Evolutionary conservation across 2,113 vertebrate species (phyloP), one percentile per base, ranked within the genome.

Genomic region (Onychostruthus taczanowskii): DNA sequence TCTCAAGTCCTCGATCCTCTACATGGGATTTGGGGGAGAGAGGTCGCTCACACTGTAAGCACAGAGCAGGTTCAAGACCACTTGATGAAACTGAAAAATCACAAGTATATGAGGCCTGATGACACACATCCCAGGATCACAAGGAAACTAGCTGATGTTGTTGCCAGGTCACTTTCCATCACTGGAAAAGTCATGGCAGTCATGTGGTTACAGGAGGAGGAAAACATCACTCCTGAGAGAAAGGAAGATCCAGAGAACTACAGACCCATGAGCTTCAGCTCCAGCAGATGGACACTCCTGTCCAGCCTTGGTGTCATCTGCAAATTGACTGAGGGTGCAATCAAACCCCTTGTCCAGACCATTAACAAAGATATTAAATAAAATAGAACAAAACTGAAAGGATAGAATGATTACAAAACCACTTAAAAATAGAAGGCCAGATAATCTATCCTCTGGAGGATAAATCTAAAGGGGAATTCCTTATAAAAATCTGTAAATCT

Each of bases 21-120:
- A 0, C 5, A 4, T 17, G 28, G 11, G 23, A 81, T 22, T 4
- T 74, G 23, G 27, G 22, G 37, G 26, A 64, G n/a, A 64, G 33
- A 37, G 18, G 44, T 44, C 27, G 22, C 44, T 50, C 0, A 0
- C 14, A 20, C 31, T 64, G 27, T 6, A 44, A 50, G 18, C 15
- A 58, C 64, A 52, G 37, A 28, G 37, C 18, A 74, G 27, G 22
- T 39, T 59, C 44, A 37, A 59, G 15, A 44, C 18, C 18, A 37
- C 15, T 50, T 23, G 18, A 37, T 27, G 61, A 33, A 59, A 74
- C 5, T 67, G 33, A 28, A 20, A 67, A 59, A 31, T 49, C 33
- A 37, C 8, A 74, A 52, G 22, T 52, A 37, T 59, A 2, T 12
- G 15, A 8, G 12, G 10, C 22, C 68, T 52, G 16, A 23, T 44